Base-by-base conservation (phyloP, 1,140 invertebrate species). In the Pseudomyrmex sp. region DNA sequence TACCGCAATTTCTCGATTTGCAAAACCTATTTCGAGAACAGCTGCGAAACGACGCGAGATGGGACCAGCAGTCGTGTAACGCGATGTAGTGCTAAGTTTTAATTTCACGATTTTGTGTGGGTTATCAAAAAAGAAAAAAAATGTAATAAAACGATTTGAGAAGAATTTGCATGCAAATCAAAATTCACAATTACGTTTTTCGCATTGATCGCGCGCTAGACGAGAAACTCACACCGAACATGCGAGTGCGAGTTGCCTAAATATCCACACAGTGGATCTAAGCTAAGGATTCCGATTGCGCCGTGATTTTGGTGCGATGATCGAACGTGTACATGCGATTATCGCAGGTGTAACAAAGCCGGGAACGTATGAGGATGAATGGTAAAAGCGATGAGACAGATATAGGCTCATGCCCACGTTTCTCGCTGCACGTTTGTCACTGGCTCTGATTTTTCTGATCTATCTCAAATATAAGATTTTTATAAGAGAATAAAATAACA, bases 11-110 rank as follows among this genome's bases (percentile, higher is more conserved):
- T 70, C 76, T 82, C 83, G 72, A 88, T 79, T 75, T 58, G 52
- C 82, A 23, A 84, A 77, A 35, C 35, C 62, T 70, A 83, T 73
- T 73, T 58, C 85, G 79, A 80, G 87, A 79, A 88, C 77, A 83
- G 61, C 74, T 79, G 86, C 87, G 87, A 88, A 88, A 93, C 93
- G 93, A 94, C 93, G 91, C 90, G 92, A 91, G 90, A 91, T 85
- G 91, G 93, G 94, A 94, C 94, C 94, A 94, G 93, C 94, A 94
- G 94, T 93, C 93, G 92, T 92, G 88, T 90, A 90, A 90, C 87
- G 65, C 46, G 62, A n/a, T 50, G 61, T 61, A 50, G 68, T 58
- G 69, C 50, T 69, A 20, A 59, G 10, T 59, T 18, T 23, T 70
- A 48, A 59, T 54, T 23, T 23, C 13, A 7, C 15, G 23, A 9